Evolutionary conservation across 2,888 invertebrate species (phyloP).

Genomic region (Dicranocentrus wangi): DNA sequence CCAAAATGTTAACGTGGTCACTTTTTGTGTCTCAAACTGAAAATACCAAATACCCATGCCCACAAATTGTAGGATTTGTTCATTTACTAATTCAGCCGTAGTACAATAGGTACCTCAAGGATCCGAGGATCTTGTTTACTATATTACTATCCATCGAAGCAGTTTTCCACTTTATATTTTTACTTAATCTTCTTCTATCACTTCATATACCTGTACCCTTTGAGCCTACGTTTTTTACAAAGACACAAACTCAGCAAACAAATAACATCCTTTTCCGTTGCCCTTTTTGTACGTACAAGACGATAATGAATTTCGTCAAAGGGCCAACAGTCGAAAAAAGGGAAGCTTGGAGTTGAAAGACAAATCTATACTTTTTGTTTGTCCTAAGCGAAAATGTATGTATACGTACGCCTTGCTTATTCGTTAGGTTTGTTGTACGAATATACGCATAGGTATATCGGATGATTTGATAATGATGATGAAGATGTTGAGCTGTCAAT

Average conservation of each 20-base stretch:
- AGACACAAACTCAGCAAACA: slow-evolving; percentile 23
- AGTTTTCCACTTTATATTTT: too few species aligned
- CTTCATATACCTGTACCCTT: slow-evolving; percentile 47
- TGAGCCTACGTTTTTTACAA: neutral
- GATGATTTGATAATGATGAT: slow-evolving; percentile 19
- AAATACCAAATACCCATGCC: too few species aligned
- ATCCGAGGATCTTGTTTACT: too few species aligned
- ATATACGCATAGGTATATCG: neutral
- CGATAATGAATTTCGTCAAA: slow-evolving; percentile 55
- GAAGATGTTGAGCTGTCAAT: slow-evolving; percentile 65
- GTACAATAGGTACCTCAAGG: too few species aligned
- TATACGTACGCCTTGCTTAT: neutral
- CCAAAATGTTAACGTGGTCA: too few species aligned
- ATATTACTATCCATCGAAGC: too few species aligned
- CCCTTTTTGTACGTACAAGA: slow-evolving; percentile 9
- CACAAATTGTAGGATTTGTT: too few species aligned
- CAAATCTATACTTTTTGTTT: neutral
- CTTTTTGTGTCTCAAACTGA: too few species aligned
- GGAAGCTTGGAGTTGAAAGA: neutral
- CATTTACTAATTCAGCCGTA: too few species aligned
- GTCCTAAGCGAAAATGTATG: too few species aligned
- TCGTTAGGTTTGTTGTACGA: too few species aligned
- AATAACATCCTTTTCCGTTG: slow-evolving; percentile 32
- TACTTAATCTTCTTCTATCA: slow-evolving; percentile 13
- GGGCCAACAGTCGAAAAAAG: slow-evolving; percentile 25